Evolutionary conservation across 2,888 invertebrate genomes (phyloP), one percentile per base, ranked within the genome.

Genomic region (Julus scandinavius): DNA sequence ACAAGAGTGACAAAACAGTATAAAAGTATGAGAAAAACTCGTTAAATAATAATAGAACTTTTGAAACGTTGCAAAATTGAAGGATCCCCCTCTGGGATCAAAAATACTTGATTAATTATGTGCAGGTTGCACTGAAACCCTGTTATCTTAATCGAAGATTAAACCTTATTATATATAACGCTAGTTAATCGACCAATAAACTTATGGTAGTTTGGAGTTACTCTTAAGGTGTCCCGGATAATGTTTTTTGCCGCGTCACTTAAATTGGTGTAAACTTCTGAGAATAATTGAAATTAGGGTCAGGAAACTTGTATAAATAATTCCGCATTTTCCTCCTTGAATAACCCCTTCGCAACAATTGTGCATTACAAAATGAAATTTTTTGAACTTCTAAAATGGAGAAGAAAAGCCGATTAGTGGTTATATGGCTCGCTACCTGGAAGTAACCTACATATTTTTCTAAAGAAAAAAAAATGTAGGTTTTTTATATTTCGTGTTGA

Each of bases 221-320:
- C n/a, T n/a, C n/a, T n/a, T n/a, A n/a, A n/a, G n/a, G n/a, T n/a
- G n/a, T n/a, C n/a, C n/a, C n/a, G n/a, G n/a, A n/a, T n/a, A n/a
- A 4, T 63, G 11, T n/a, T n/a, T 63, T 63, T 63, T 20, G 63
- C 63, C 6, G 2, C n/a, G 72, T 72, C 72, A 72, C 2, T 63
- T 63, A 15, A 13, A 15, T 6, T 13, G 54, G 54, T 7, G 72
- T 72, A 72, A 72, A 72, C 72, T 72, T 29, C 29, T 2, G 29
- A 72, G 72, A 72, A 72, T 72, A 29, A 29, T 72, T 29, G 72
- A 72, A 72, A 72, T 72, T 72, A 72, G 72, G 72, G 72, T 72
- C 72, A 72, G 72, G 29, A 72, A 72, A 72, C 72, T 72, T 13
- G 72, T 72, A 17, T 54, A 54, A 63, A 13, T 17, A 72, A 72